Base-by-base conservation (phyloP, 2,888 invertebrate species). In the Pherbina coryleti region DNA sequence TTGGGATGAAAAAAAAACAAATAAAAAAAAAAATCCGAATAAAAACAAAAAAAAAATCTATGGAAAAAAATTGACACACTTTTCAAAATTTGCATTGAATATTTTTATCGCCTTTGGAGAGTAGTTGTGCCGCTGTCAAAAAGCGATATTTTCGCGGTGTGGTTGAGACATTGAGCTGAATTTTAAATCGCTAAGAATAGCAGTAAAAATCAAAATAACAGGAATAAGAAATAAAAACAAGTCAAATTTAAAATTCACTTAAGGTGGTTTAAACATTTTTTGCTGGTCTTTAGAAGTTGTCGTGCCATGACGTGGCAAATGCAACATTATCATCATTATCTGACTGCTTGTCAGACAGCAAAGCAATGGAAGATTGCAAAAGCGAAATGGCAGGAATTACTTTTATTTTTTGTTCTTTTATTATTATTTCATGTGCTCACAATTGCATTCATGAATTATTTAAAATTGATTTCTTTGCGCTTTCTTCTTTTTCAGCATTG, bases 371-470 rank as follows among this genome's bases (percentile, higher is more conserved):
- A 53, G 53, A 14, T 64, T 19, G 53, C 73, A 76, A 25, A 25
- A 34, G 44, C 11, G 1, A 64, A 78, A 62, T 62, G 9, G 3
- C 25, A 62, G 8, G 11, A 62, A 62, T 25, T 3, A 25, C 60
- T 62, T 4, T 28, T 5, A 11, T 62, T 62, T 62, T 28, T 22
- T 31, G 0, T 14, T 25, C 11, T 25, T 19, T 28, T 22, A 11
- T n/a, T 28, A 60, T 31, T n/a, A n/a, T 2, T 60, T 60, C 5
- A 9, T 60, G 14, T 17, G 5, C 60, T 25, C 19, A 44, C 9
- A 49, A 34, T 44, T 67, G 37, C 67, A 67, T 49, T 67, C 37
- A 67, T 67, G 67, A 67, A 67, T 67, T 67, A 67, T 67, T 67
- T 49, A 67, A 67, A 67, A 67, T 67, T 67, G 67, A 37, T 44